These are phyloP conservation scores for Trigoniulus corallinus DNA, from an alignment of 1,140 invertebrate genomes.

Conservation along the genomic window DNA sequence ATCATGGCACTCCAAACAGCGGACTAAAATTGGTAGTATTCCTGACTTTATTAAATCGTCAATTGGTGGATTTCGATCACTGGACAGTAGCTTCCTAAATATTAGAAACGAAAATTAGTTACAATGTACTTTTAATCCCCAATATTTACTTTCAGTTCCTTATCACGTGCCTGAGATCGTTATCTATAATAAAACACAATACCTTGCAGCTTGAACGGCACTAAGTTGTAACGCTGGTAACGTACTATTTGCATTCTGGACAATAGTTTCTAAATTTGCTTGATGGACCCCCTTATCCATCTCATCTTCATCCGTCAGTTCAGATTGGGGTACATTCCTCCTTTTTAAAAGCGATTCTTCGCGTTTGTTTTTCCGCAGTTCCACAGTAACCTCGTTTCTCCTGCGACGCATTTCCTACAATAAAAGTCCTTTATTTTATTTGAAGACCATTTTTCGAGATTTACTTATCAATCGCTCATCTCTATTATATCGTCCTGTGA, in stretches of 20 bases:
- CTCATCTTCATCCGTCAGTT: conserved; percentile 45
- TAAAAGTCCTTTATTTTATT: background rate
- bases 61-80: conserved; percentile 97
- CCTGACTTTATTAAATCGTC: conserved; percentile 84
- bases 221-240: conserved; percentile 53
- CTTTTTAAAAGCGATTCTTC: conserved; percentile 91
- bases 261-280: conserved; percentile 47
- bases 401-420: conserved; percentile 82
- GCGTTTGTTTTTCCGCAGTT: conserved; percentile 89
- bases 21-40: conserved; percentile 83
- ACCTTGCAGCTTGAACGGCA: conserved; percentile 58
- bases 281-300: conserved; percentile 42
- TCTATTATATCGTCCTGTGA: background rate
- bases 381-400: conserved; percentile 86
- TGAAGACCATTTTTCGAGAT: background rate
- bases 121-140: background rate
- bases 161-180: no score
- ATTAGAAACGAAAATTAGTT: background rate
- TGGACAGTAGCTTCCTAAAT: conserved; percentile 75
- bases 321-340: conserved; percentile 72
- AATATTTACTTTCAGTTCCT: no score
- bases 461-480: background rate
- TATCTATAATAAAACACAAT: background rate
- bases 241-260: conserved; percentile 47
- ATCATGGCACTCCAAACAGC: conserved; percentile 67